phyloP scores from a whole-genome alignment of 1,140 invertebrate genomes.

The Drosophila tristis region DNA sequence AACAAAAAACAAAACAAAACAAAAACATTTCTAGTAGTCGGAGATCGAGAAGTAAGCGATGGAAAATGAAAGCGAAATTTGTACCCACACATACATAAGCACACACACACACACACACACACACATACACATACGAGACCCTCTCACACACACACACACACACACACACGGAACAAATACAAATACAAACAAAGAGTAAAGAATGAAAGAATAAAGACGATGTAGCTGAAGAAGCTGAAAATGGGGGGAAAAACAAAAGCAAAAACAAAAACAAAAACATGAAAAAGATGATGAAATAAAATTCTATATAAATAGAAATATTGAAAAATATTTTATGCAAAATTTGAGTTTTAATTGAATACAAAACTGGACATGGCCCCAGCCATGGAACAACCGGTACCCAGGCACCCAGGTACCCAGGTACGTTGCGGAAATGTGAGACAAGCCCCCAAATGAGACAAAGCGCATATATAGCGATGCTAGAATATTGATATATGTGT shows the following conservation, averaged over 20 bases:
- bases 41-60: constrained; percentile 75
- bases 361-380: constrained; percentile 1
- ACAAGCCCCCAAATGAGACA: too few relatives aligned
- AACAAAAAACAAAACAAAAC: constrained; percentile 22
- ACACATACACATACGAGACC: constrained; percentile 71
- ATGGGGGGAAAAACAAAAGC: constrained; percentile 8
- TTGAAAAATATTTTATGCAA: constrained; percentile 61
- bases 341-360: constrained; percentile 25
- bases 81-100: constrained; percentile 17
- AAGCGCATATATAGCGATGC: too few relatives aligned
- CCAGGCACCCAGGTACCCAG: too few relatives aligned
- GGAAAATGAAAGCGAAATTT: constrained; percentile 85
- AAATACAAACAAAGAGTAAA: constrained; percentile 85
- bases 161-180: constrained; percentile 45
- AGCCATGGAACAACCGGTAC: constrained; percentile 1
- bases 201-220: constrained; percentile 29
- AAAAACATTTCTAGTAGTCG: constrained; percentile 44
- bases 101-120: constrained; percentile 35
- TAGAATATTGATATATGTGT: too few relatives aligned
- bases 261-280: constrained; percentile 42
- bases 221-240: constrained; percentile 24
- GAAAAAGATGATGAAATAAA: constrained; percentile 84
- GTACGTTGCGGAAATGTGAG: too few relatives aligned
- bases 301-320: constrained; percentile 83
- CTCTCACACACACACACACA: constrained; percentile 78